Base-by-base conservation (phyloP, 2,797 vertebrate genomes). In the Pogoniulus pusillus region DNA sequence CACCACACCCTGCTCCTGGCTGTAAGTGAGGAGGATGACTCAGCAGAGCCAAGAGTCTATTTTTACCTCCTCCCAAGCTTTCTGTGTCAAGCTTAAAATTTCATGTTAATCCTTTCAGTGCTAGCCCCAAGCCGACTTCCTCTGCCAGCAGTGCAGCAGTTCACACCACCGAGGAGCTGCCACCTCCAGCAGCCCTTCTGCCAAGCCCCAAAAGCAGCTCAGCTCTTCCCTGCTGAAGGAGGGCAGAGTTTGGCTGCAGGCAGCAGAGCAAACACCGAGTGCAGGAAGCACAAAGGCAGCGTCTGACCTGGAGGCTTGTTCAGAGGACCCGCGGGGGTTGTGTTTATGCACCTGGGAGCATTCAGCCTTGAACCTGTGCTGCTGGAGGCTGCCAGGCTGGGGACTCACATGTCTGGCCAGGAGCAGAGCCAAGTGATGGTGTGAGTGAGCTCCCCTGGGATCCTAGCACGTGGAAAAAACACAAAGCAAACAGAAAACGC, bases 41-140 rank as follows among this genome's bases (percentile, higher is more conserved):
- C 92, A 87, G 90, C 94, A 54, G 55, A 15, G 23, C 4, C 85
- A 5, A 34, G 43, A 3, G 22, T 1, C 62, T 91, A 84, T 85
- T 94, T 89, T 95, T 85, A 85, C 39, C 85, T 82, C 12, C 55
- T 43, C 53, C 49, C 73, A n/a, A n/a, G n/a, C 55, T 53, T 75
- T 60, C 90, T 7, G 10, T 32, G 75, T 53, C 58, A 26, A 79
- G 74, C 64, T 19, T 22, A 29, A 43, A 65, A 6, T 64, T 49
- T 24, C 16, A 34, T 1, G 30, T 27, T 8, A 29, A 84, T 72
- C 71, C 69, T 59, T 82, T 12, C 68, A 23, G 7, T 4, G 13
- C 37, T 22, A 23, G 4, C 51, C 35, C 11, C 27, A 6, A 43
- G 69, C 30, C 4, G 5, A 47, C 3, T 0, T 29, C 4, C 0